phyloP scores from a whole-genome alignment of 2,888 invertebrate species.

The Drosophila conformis region DNA sequence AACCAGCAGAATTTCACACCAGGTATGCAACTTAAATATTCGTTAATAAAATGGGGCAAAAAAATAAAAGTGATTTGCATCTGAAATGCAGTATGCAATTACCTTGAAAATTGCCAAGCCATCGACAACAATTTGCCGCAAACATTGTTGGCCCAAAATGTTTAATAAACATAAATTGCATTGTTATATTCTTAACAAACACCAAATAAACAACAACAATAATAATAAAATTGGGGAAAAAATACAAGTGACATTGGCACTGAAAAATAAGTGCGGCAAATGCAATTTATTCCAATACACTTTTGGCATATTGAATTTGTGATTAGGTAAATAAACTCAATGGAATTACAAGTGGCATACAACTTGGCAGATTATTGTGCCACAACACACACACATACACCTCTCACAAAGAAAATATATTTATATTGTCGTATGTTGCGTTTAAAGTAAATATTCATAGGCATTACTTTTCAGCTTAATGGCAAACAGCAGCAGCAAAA shows the following conservation, averaged over 20 bases:
- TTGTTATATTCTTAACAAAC: conserved; percentile 18
- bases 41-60: conserved; percentile 23
- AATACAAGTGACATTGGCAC: conserved; percentile 37
- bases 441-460: conserved; percentile 78
- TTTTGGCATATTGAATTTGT: conserved; percentile 79
- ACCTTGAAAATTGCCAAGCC: conserved; percentile 35
- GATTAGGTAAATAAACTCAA: conserved; percentile 79
- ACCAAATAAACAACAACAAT: conserved; percentile 4
- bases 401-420: conserved; percentile 13
- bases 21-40: conserved; percentile 37
- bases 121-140: conserved; percentile 39
- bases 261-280: conserved; percentile 46
- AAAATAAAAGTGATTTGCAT: conserved; percentile 30
- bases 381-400: conserved; percentile 9
- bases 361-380: conserved; percentile 60
- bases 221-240: conserved; percentile 3
- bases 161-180: conserved; percentile 54
- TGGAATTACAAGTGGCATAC: conserved; percentile 69
- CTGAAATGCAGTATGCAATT: conserved; percentile 72
- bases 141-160: conserved; percentile 23
- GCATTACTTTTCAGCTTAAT: conserved; percentile 54
- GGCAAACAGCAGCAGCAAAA: conserved; percentile 19
- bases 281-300: conserved; percentile 78
- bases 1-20: conserved; percentile 3
- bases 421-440: conserved; percentile 53